Conservation (phyloP, 2,888 invertebrate species). For the Caenorhabditis sp. region DNA sequence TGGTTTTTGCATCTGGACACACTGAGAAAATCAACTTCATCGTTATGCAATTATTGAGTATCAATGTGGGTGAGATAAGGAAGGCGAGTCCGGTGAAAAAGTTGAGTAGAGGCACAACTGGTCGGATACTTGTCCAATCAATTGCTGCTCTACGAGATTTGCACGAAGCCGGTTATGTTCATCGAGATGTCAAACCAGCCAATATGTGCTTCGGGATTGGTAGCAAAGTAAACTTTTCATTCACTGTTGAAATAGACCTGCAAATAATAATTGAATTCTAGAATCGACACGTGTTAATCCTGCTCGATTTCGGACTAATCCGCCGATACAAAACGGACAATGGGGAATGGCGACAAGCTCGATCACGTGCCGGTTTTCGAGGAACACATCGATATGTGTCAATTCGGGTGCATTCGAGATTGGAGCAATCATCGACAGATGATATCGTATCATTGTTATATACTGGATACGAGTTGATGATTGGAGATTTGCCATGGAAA, state of each 20-base stretch:
- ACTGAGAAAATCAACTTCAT: slow-evolving; percentile 38
- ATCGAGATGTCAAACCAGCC: slow-evolving; percentile 58
- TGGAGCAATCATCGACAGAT: slow-evolving; percentile 47
- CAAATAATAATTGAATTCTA: slow-evolving; percentile 10
- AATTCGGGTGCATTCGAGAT: slow-evolving; percentile 43
- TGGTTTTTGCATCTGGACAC: slow-evolving; percentile 52
- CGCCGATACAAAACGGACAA: slow-evolving; percentile 47
- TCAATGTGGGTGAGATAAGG: slow-evolving; percentile 60
- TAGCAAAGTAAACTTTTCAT: slow-evolving; percentile 15
- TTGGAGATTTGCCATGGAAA: slow-evolving; percentile 40
- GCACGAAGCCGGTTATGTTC: slow-evolving; percentile 58
- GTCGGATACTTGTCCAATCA: slow-evolving; percentile 34
- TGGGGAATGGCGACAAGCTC: slow-evolving; percentile 40
- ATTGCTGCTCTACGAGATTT: slow-evolving; percentile 60
- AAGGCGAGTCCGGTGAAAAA: slow-evolving; percentile 51
- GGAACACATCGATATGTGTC: slow-evolving; percentile 64
- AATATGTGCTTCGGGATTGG: slow-evolving; percentile 63
- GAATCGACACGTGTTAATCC: slow-evolving; percentile 48
- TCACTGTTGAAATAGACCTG: too few relatives aligned
- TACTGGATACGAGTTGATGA: slow-evolving; percentile 26
- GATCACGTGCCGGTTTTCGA: slow-evolving; percentile 50
- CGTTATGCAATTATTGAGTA: slow-evolving; percentile 60
- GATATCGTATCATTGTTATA: slow-evolving; percentile 52
- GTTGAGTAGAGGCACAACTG: slow-evolving; percentile 34
- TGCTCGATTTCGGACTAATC: slow-evolving; percentile 59